Conservation (phyloP, 2,888 invertebrate genomes). For the Eulithis prunata region DNA sequence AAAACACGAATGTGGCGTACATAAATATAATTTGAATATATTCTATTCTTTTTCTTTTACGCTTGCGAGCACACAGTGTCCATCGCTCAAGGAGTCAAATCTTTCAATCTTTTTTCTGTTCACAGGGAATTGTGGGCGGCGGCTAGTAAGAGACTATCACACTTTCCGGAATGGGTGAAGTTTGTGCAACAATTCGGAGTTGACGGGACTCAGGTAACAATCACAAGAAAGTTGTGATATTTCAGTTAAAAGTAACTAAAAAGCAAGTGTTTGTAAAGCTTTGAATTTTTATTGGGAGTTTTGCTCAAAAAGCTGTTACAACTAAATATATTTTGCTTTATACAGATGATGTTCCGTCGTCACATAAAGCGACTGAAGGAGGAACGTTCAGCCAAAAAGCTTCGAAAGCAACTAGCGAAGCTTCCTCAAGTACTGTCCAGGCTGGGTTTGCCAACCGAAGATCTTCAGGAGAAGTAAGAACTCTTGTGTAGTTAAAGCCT, state of each 20-base stretch:
- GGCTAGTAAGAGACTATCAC: conserved; percentile 92
- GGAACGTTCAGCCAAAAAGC: conserved; percentile 74
- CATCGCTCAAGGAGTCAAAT: too few relatives aligned
- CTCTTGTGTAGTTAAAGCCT: not conserved
- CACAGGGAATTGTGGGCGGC: conserved; percentile 93
- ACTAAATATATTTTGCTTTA: too few relatives aligned
- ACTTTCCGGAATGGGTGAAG: conserved; percentile 94
- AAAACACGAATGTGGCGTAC: too few relatives aligned
- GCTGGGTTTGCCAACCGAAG: conserved; percentile 78
- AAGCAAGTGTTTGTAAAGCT: too few relatives aligned
- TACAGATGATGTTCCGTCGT: conserved; percentile 75
- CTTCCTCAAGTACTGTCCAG: conserved; percentile 74
- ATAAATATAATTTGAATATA: too few relatives aligned
- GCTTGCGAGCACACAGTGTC: too few relatives aligned
- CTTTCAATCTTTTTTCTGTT: not conserved
- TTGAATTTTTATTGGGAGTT: too few relatives aligned
- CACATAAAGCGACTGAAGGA: conserved; percentile 78
- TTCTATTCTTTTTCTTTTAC: too few relatives aligned
- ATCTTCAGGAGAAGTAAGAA: conserved; percentile 72
- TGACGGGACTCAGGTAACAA: conserved; percentile 88
- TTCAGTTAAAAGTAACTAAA: too few relatives aligned
- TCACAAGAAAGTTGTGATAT: not conserved
- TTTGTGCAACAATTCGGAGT: conserved; percentile 95
- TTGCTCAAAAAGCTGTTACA: too few relatives aligned
- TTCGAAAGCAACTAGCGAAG: conserved; percentile 76